A percentile compares a stretch with the other conserved stretches of the same genome.
phyloP scores from a whole-genome alignment of 2,888 invertebrate genomes.

The Lamproptera curius region DNA sequence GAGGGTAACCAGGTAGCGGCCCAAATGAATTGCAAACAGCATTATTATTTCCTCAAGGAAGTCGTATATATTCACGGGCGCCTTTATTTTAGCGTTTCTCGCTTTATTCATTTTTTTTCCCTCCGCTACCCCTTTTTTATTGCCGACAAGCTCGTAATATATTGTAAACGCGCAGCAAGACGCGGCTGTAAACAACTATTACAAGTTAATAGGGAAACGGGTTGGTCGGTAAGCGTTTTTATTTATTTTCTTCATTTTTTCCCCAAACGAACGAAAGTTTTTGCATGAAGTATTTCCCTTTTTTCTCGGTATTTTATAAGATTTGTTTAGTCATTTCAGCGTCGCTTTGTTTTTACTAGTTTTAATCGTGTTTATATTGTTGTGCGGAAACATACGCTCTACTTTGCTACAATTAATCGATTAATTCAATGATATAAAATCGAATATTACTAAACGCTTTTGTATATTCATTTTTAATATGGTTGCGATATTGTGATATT shows the following conservation, averaged over 20 bases:
- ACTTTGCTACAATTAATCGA: no score
- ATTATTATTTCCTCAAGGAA: constrained; percentile 79
- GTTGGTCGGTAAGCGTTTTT: constrained; percentile 24
- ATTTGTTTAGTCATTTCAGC: background rate
- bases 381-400: no score
- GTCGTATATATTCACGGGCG: constrained; percentile 76
- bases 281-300: constrained; percentile 1
- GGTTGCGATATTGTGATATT: no score
- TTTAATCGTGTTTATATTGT: no score
- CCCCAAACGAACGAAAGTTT: constrained; percentile 7
- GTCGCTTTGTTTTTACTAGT: background rate
- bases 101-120: constrained; percentile 71
- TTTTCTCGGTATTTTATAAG: background rate
- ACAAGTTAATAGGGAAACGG: constrained; percentile 63
- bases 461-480: no score
- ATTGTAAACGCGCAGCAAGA: constrained; percentile 71
- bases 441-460: no score
- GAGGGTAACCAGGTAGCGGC: constrained; percentile 72
- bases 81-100: constrained; percentile 74
- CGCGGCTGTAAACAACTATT: constrained; percentile 75
- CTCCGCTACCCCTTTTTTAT: constrained; percentile 68
- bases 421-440: no score
- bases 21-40: constrained; percentile 80
- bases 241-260: constrained; percentile 17
- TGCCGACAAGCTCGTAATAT: constrained; percentile 73